Conservation (phyloP, 2,113 vertebrate genomes). For the Tupaia tana region DNA sequence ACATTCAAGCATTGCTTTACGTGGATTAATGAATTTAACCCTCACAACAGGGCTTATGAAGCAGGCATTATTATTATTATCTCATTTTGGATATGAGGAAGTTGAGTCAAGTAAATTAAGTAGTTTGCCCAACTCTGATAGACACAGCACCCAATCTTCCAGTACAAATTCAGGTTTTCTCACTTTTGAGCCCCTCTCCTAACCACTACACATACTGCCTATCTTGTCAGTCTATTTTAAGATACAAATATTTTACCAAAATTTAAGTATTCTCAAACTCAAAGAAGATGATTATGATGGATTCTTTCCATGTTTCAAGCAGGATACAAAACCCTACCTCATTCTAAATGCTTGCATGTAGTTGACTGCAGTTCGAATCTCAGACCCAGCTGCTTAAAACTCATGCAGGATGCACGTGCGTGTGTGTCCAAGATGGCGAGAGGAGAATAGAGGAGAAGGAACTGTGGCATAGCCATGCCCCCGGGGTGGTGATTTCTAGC, state of each 20-base stretch:
- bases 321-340: not conserved
- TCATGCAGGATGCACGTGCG: no score
- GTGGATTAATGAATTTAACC: constrained; percentile 20
- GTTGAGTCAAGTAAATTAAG: constrained; percentile 24
- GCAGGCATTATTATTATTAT: not conserved
- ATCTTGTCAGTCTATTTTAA: not conserved
- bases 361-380: not conserved
- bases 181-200: not conserved
- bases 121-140: constrained; percentile 17
- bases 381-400: no score
- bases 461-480: no score
- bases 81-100: constrained; percentile 3
- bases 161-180: not conserved
- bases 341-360: not conserved
- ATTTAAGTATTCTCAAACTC: not conserved
- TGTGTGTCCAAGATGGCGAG: no score
- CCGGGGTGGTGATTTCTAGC: no score
- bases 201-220: not conserved
- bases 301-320: constrained; percentile 11
- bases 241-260: constrained; percentile 41
- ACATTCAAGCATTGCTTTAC: not conserved
- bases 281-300: not conserved
- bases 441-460: no score
- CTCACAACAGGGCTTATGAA: not conserved
- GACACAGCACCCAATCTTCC: not conserved